phyloP scores from a whole-genome alignment of 2,113 vertebrate genomes.

The Haemorhous mexicanus region DNA sequence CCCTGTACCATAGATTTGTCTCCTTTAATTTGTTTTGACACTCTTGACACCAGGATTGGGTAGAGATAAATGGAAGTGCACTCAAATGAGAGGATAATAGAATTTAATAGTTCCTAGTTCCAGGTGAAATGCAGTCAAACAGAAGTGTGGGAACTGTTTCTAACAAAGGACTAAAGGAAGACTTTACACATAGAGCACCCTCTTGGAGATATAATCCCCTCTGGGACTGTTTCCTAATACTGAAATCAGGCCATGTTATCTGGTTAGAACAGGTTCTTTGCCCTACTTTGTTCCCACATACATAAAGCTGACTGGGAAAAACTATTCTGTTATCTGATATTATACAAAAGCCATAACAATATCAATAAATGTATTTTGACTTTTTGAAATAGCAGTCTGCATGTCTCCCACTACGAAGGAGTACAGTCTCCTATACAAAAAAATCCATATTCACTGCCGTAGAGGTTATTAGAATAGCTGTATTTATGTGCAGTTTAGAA shows the following conservation, averaged over 20 bases:
- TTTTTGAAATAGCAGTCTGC: neutral
- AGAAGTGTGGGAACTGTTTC: neutral
- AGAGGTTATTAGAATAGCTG: neutral
- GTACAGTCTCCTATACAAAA: neutral
- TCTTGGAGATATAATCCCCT: neutral
- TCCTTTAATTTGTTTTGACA: neutral
- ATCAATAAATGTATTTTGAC: neutral
- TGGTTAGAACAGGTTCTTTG: neutral
- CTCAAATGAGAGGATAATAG: neutral
- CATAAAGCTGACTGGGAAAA: neutral
- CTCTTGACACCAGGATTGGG: neutral
- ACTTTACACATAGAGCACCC: neutral
- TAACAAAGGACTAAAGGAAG: neutral
- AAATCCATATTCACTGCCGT: neutral
- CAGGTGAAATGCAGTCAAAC: neutral
- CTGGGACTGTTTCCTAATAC: neutral
- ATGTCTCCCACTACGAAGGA: neutral
- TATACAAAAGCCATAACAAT: neutral
- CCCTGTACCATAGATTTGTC: neutral
- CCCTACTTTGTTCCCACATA: neutral
- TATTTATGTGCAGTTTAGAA: neutral
- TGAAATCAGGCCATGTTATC: neutral
- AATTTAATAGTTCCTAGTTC: neutral
- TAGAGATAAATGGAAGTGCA: neutral
- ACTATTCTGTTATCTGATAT: neutral